Conservation (phyloP, 2,888 invertebrate genomes). For the Heliconius charithonia region DNA sequence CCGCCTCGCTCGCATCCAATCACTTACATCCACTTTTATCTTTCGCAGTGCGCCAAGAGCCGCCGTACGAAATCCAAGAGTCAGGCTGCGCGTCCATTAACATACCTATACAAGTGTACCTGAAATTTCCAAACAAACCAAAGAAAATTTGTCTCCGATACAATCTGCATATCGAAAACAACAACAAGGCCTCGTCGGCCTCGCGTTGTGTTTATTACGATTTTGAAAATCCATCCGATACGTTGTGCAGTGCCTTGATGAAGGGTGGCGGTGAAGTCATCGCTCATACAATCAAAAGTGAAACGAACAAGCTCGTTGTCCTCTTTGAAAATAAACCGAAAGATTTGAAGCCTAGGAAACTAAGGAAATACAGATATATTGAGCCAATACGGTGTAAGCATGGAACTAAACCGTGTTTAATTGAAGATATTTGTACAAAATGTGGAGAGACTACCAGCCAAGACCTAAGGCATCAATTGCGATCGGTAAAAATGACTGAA, state of each 20-base stretch:
- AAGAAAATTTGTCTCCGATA: conserved; percentile 75
- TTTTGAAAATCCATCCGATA: conserved; percentile 72
- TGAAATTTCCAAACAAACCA: conserved; percentile 74
- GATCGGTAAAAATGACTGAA: conserved; percentile 68
- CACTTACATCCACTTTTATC: conserved; percentile 41
- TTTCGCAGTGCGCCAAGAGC: conserved; percentile 77
- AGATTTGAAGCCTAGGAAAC: conserved; percentile 49
- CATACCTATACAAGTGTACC: conserved; percentile 78
- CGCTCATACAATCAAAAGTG: conserved; percentile 57
- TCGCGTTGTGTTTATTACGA: conserved; percentile 76
- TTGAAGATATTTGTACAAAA: conserved; percentile 69
- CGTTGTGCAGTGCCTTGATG: conserved; percentile 70
- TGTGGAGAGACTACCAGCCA: conserved; percentile 68
- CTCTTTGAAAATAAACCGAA: conserved; percentile 57
- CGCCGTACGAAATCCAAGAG: conserved; percentile 81
- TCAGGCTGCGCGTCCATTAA: conserved; percentile 77
- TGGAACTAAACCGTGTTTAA: conserved; percentile 56
- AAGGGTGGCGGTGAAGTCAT: conserved; percentile 73
- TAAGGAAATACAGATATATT: conserved; percentile 66
- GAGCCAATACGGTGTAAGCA: conserved; percentile 68
- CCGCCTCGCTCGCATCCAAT: conserved; percentile 40
- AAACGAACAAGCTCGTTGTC: conserved; percentile 59
- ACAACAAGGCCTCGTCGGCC: conserved; percentile 67
- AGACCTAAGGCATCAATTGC: conserved; percentile 69
- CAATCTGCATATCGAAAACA: conserved; percentile 74